A percentile compares a stretch with the other conserved stretches of the same genome.
phyloP scores from a whole-genome alignment of 2,797 vertebrate genomes.

The Diplodus sargus region DNA sequence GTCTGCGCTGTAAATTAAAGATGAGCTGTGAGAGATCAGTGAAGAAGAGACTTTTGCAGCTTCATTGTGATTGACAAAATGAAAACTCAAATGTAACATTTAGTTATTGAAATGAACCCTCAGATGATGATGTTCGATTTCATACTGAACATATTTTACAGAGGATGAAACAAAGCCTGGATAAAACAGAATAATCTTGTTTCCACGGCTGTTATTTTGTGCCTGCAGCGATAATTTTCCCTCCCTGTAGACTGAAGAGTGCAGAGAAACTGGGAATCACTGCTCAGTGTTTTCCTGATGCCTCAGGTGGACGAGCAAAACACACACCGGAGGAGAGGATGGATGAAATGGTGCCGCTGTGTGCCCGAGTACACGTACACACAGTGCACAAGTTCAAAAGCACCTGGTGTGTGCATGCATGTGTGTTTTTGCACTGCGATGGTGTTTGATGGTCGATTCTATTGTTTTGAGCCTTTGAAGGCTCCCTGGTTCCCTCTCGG shows the following conservation, averaged over 20 bases:
- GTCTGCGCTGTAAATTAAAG: neutral
- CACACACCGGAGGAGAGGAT: constrained; percentile 4
- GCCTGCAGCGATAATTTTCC: constrained; percentile 2
- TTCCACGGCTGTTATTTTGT: neutral
- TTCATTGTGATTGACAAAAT: no score
- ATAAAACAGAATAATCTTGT: neutral
- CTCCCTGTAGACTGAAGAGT: constrained; percentile 11
- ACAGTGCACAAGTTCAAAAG: constrained; percentile 7
- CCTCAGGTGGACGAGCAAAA: constrained; percentile 42
- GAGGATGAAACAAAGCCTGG: neutral
- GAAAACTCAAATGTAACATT: neutral
- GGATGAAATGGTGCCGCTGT: constrained; percentile 22
- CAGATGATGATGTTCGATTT: neutral
- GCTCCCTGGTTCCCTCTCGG: neutral
- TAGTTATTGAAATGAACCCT: neutral
- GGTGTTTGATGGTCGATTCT: constrained; percentile 49
- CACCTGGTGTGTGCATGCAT: constrained; percentile 30
- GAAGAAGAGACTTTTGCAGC: no score
- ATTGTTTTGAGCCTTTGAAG: constrained; percentile 63
- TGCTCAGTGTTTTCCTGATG: constrained; percentile 9
- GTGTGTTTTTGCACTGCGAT: constrained; percentile 3
- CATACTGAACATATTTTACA: neutral
- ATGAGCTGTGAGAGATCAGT: neutral
- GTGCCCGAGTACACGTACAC: constrained; percentile 6
- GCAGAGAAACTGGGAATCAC: neutral